Conservation (phyloP, 2,888 invertebrate species). For the Parnassius glacialis region DNA sequence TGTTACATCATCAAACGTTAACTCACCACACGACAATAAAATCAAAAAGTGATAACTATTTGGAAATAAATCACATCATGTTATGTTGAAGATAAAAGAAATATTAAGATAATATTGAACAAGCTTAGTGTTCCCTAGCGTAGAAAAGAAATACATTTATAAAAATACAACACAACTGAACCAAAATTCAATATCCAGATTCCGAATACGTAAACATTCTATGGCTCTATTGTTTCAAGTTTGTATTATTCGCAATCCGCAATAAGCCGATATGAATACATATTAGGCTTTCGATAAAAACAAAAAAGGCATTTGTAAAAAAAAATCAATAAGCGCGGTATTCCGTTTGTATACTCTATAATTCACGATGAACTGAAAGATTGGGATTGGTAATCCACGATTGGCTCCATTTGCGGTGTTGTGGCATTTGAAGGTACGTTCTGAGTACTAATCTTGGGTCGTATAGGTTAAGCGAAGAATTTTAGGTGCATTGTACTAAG, state of each 20-base stretch:
- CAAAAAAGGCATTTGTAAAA: slow-evolving; percentile 14
- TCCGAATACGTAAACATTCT: slow-evolving; percentile 24
- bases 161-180: slow-evolving; percentile 15
- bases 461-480: slow-evolving; percentile 39
- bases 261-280: slow-evolving; percentile 27
- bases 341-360: slow-evolving; percentile 35
- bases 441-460: slow-evolving; percentile 45
- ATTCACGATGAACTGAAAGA: slow-evolving; percentile 46
- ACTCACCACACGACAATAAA: no score
- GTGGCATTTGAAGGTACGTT: slow-evolving; percentile 52
- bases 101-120: slow-evolving; percentile 10
- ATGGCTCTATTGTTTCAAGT: slow-evolving; percentile 23
- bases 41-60: no score
- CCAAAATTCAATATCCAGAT: slow-evolving; percentile 27
- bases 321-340: slow-evolving; percentile 25
- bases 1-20: no score
- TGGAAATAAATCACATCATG: no score
- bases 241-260: slow-evolving; percentile 27
- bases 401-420: slow-evolving; percentile 52
- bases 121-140: slow-evolving; percentile 2
- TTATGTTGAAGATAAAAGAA: neutral
- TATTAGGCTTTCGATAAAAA: slow-evolving; percentile 26
- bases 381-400: slow-evolving; percentile 62
- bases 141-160: slow-evolving; percentile 15
- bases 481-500: slow-evolving; percentile 29